phyloP scores from a whole-genome alignment of 92 coral and sea anemone genomes.

The Porites cylindrica region DNA sequence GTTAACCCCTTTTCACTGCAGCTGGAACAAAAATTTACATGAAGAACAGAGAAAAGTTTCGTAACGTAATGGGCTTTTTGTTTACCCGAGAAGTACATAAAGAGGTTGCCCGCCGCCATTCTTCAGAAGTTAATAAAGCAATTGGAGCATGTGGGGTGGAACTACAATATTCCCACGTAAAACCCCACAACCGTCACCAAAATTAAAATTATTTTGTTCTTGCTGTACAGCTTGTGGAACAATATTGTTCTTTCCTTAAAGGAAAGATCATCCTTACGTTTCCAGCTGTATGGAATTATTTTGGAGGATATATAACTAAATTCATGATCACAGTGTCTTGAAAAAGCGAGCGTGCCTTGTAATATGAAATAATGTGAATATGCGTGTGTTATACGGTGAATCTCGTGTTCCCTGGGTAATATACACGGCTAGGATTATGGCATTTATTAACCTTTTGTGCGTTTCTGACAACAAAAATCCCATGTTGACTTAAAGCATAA shows the following conservation, averaged over 20 bases:
- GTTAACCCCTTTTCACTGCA: constrained; percentile 26
- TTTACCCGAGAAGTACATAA: constrained; percentile 53
- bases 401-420: constrained; percentile 55
- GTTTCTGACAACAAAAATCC: constrained; percentile 39
- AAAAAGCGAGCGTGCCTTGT: no score
- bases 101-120: constrained; percentile 43
- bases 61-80: constrained; percentile 62
- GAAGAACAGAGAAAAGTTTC: constrained; percentile 26
- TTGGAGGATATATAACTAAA: neutral
- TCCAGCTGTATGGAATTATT: neutral
- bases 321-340: no score
- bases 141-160: constrained; percentile 31
- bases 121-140: constrained; percentile 36
- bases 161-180: constrained; percentile 38
- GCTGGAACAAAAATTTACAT: constrained; percentile 36
- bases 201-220: constrained; percentile 1
- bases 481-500: constrained; percentile 21
- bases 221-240: neutral
- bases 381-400: constrained; percentile 28
- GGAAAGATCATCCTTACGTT: neutral
- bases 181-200: neutral
- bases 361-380: neutral
- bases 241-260: neutral
- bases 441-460: constrained; percentile 56
- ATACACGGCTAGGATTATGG: constrained; percentile 42